These are phyloP conservation scores for Cotesia congregata DNA, from an alignment of 2,888 invertebrate species.

Conservation along the genomic window DNA sequence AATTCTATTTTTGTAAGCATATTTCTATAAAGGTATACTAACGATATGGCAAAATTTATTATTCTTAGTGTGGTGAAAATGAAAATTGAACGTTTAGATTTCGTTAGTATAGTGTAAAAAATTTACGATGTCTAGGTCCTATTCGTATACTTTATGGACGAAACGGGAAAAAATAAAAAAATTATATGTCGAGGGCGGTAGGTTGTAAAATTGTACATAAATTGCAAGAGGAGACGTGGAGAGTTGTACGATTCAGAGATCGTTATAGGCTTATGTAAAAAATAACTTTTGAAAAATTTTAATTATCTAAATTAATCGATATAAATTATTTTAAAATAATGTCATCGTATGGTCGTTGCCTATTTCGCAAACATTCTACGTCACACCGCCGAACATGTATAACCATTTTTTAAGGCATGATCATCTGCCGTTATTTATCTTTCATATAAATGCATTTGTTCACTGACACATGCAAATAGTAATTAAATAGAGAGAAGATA, in stretches of 20 bases:
- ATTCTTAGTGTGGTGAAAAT: constrained; percentile 70
- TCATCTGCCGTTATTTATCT: constrained; percentile 53
- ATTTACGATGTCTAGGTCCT: constrained; percentile 71
- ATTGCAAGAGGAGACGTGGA: constrained; percentile 73
- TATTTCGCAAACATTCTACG: constrained; percentile 52
- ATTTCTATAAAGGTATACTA: constrained; percentile 71
- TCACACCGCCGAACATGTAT: constrained; percentile 56
- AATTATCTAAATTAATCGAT: constrained; percentile 47
- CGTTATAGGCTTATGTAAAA: constrained; percentile 55
- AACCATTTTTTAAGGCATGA: constrained; percentile 56
- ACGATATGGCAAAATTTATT: constrained; percentile 71
- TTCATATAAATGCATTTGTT: constrained; percentile 13
- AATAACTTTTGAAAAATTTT: constrained; percentile 48
- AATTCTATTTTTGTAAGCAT: constrained; percentile 71
- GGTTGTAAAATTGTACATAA: constrained; percentile 76
- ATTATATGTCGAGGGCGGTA: constrained; percentile 71
- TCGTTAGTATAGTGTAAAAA: constrained; percentile 71
- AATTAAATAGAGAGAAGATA: constrained; percentile 26
- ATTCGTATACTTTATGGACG: constrained; percentile 68
- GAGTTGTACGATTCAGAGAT: constrained; percentile 64
- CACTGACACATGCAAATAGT: constrained; percentile 15
- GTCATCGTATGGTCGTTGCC: constrained; percentile 51
- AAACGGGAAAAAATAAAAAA: constrained; percentile 56
- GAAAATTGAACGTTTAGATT: constrained; percentile 71
- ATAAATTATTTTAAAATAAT: constrained; percentile 42